Base-by-base conservation (phyloP, 2,888 invertebrate genomes). In the Ypsolopha sequella region DNA sequence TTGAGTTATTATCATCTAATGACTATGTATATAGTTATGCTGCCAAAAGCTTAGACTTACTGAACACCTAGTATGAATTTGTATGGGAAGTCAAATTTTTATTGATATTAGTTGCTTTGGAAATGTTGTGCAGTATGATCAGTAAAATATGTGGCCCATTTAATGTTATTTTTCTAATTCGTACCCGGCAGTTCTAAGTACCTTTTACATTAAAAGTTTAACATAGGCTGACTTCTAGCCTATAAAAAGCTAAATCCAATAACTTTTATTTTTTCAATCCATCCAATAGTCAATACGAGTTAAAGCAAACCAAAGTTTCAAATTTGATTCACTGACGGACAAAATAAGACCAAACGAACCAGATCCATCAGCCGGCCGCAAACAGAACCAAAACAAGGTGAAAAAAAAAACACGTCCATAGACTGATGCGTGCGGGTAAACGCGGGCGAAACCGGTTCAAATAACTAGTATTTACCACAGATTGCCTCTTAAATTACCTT, bases 361-460 rank as follows among this genome's bases (percentile, higher is more conserved):
- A 24, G 24, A 24, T 24, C 24, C 24, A 24, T 39, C n/a, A 39
- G 1, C n/a, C 11, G 4, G 35, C 9, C 9, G 24, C 24, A 24
- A 24, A 24, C 24, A 4, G 4, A 24, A 24, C 24, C 24, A 24
- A 24, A 24, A 24, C 24, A 4, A 24, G 4, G 24, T 24, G 24
- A 4, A 24, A 24, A 24, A 24, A 24, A 24, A 24, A 3, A 24
- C 24, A 24, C 24, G 24, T 24, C 24, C 2, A 4, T 24, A 46
- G n/a, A 35, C 34, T 47, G 54, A 59, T 72, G 73, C 80, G 79
- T 80, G 79, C 76, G 71, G 73, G 71, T 77, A 80, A 79, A 75
- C 66, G 64, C 65, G 56, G 66, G 60, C 60, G 62, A 66, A 72
- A 73, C 72, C 70, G 67, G 73, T 72, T 70, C 54, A 52, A 55